Evolutionary conservation across 2,888 invertebrate species (phyloP).

Genomic region (Charanyca ferruginea): DNA sequence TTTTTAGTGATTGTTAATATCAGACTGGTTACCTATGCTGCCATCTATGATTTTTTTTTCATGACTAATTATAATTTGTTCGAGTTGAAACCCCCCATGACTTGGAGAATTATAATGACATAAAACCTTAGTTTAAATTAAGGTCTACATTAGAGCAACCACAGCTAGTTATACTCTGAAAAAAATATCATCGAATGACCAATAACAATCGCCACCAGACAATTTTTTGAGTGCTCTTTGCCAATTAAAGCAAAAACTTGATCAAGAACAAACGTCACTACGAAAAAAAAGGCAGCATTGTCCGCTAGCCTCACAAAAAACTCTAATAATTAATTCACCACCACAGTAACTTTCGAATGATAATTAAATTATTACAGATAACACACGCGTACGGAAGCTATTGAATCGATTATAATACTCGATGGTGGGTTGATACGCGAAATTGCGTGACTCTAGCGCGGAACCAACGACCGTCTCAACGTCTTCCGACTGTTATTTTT

Average conservation of each 20-base stretch:
- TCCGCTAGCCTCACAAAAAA: constrained; percentile 58
- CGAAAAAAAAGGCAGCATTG: constrained; percentile 25
- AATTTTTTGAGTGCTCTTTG: constrained; percentile 4
- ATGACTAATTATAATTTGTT: too few relatives aligned
- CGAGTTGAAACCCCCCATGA: too few relatives aligned
- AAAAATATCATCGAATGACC: constrained; percentile 20
- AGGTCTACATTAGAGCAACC: too few relatives aligned
- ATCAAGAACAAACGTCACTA: constrained; percentile 11
- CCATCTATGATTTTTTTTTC: too few relatives aligned
- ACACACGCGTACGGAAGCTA: constrained; percentile 75
- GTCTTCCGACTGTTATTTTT: constrained; percentile 62
- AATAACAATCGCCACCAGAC: not conserved
- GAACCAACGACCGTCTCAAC: constrained; percentile 58
- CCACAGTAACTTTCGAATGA: constrained; percentile 70
- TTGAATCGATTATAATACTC: constrained; percentile 49
- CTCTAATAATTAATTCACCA: constrained; percentile 58
- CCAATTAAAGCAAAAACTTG: constrained; percentile 22
- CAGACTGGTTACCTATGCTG: too few relatives aligned
- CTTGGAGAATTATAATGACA: too few relatives aligned
- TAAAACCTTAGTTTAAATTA: too few relatives aligned
- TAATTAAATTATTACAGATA: constrained; percentile 71
- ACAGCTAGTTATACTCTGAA: not conserved
- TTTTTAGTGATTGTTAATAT: too few relatives aligned
- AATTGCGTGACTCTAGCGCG: constrained; percentile 67
- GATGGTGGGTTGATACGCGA: constrained; percentile 43